Evolutionary conservation across 2,888 invertebrate species (phyloP).

Genomic region (Lagria hirta): DNA sequence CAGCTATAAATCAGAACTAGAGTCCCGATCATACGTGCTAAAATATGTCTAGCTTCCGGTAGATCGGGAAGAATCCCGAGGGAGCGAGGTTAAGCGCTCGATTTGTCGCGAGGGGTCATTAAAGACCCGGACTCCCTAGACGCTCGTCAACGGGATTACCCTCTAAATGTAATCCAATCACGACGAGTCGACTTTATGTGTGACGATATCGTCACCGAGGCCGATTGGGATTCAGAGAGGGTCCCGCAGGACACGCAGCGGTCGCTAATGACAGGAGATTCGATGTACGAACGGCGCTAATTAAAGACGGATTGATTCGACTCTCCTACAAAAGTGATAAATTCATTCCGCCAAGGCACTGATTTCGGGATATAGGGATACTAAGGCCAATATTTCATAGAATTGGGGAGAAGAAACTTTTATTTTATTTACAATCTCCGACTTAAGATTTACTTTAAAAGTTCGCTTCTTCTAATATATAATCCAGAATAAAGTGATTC

Average conservation of each 20-base stretch:
- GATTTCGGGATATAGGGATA: no score
- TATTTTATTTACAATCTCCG: no score
- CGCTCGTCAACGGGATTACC: constrained; percentile 64
- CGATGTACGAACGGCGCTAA: no score
- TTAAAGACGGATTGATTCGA: no score
- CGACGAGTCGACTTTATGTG: constrained; percentile 48
- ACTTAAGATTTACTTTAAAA: no score
- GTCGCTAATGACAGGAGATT: constrained; percentile 5
- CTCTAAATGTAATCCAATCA: constrained; percentile 70
- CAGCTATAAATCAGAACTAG: constrained; percentile 62
- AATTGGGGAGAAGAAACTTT: no score
- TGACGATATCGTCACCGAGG: constrained; percentile 29
- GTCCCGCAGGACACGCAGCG: constrained; percentile 14
- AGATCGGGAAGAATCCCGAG: constrained; percentile 39
- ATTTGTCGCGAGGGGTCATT: constrained; percentile 58
- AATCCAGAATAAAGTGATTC: no score
- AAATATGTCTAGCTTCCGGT: constrained; percentile 50
- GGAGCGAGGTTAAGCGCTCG: constrained; percentile 54
- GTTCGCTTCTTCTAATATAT: no score
- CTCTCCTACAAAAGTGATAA: no score
- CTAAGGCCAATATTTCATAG: no score
- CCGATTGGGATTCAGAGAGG: not conserved
- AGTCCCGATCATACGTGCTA: constrained; percentile 45
- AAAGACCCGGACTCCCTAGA: constrained; percentile 56
- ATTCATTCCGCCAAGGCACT: no score